Conservation (phyloP, 2,113 vertebrate species). For the Nipponia nippon region DNA sequence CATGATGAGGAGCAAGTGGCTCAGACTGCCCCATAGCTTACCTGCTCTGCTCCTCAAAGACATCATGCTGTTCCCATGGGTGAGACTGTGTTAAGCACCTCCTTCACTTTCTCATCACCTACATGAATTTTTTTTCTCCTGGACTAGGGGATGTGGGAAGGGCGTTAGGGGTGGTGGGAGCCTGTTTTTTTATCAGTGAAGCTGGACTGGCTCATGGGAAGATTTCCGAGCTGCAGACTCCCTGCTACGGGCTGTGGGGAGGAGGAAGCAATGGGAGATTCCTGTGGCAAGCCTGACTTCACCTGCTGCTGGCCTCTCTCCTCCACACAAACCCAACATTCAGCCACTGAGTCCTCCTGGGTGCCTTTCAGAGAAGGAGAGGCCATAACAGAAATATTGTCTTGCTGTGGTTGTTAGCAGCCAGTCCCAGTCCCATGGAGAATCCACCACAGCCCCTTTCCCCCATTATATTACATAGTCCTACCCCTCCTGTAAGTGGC, state of each 20-base stretch:
- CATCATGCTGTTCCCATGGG: neutral
- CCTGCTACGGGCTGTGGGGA: neutral
- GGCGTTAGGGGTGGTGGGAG: neutral
- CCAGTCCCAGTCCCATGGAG: too few species aligned
- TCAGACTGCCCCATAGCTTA: neutral
- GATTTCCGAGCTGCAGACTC: neutral
- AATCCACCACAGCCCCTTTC: neutral
- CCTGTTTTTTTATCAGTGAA: neutral
- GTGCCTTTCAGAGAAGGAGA: neutral
- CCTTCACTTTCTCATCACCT: neutral
- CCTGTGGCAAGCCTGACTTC: neutral
- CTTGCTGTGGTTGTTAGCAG: neutral
- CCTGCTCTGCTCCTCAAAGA: neutral
- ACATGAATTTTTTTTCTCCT: neutral
- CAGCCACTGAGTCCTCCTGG: neutral
- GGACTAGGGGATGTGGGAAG: neutral
- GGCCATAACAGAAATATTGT: neutral
- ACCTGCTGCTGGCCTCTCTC: neutral
- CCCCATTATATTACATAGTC: too few species aligned
- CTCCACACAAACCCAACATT: neutral
- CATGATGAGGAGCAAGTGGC: neutral
- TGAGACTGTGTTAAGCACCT: neutral
- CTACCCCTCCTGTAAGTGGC: neutral
- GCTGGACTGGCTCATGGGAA: neutral
- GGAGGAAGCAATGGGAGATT: neutral